Percentiles rank a stretch among this genome's conserved stretches.
Conservation (phyloP, 92 coral and sea anemone genomes). For the Heliopora coerulea region DNA sequence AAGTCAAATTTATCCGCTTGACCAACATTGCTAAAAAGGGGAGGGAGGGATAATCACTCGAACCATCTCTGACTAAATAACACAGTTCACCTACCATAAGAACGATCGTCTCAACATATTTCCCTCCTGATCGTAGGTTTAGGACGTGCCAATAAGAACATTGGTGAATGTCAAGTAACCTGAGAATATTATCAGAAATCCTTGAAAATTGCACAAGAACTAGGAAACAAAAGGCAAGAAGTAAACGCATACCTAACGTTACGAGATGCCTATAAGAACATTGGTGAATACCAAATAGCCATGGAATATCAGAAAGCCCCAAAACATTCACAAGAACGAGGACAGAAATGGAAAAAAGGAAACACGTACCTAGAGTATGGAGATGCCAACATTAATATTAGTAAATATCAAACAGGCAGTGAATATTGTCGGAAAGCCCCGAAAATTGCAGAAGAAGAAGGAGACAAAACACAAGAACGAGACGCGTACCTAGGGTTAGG, state of each 20-base stretch:
- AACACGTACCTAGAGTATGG: conserved; percentile 23
- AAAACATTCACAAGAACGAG: background rate
- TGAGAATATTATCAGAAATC: background rate
- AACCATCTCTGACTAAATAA: too few relatives aligned
- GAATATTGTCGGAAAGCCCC: conserved; percentile 1
- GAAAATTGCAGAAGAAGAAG: background rate
- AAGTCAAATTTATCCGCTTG: too few relatives aligned
- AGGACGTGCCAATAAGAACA: too few relatives aligned
- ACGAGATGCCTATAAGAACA: conserved; percentile 8
- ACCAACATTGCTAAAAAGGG: too few relatives aligned
- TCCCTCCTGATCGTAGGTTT: too few relatives aligned
- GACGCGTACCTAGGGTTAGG: conserved; percentile 15
- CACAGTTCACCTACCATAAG: too few relatives aligned
- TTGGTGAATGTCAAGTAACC: too few relatives aligned
- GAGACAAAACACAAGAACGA: conserved; percentile 44
- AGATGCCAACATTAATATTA: background rate
- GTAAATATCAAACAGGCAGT: conserved; percentile 2
- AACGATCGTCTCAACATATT: too few relatives aligned
- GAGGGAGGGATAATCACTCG: too few relatives aligned
- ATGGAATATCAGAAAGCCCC: background rate
- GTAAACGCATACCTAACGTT: conserved; percentile 17
- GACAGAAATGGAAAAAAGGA: conserved; percentile 9
- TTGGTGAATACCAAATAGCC: conserved; percentile 17
- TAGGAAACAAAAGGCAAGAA: conserved; percentile 38
- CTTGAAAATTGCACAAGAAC: conserved; percentile 4